Evolutionary conservation across 2,888 invertebrate genomes (phyloP), one percentile per base, ranked within the genome.

Genomic region (Tipula unca): DNA sequence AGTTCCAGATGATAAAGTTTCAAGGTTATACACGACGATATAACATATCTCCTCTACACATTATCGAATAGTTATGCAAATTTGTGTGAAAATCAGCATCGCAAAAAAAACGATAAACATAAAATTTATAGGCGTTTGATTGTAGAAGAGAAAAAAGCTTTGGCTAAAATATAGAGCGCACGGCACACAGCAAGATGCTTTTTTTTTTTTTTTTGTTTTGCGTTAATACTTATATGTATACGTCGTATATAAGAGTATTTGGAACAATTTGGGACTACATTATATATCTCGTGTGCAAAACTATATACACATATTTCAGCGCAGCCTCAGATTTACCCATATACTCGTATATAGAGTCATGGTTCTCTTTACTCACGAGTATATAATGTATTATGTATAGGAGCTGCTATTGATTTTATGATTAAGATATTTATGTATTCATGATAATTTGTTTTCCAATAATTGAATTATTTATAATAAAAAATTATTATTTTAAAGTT

Each of bases 351-450:
- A 54, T 54, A 25, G 13, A 69, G 69, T 69, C 25, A 69, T 69
- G 69, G 25, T 69, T 69, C 25, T 69, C 25, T 25, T 20, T 69
- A 69, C 69, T 48, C 17, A 32, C 5, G 32, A 3, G 8, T 39
- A 39, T 17, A 5, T 69, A 25, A 48, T 48, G 32, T 32, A 48
- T 48, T 5, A 48, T 48, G 17, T 48, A 48, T 8, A 48, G 10
- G n/a, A 8, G 69, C 69, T 69, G 69, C 69, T 69, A 69, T 69
- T 69, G 69, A 69, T 69, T 69, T 69, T 69, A 69, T 69, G 69
- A 69, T 69, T 69, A 69, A 69, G 69, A 69, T 69, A 69, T 69
- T 69, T 69, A 69, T 69, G 69, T 69, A 69, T 69, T 69, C 69
- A 25, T 69, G 69, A 69, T 69, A 69, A 69, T 69, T 69, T 69